These are phyloP conservation scores for Globodera rostochiensis DNA, from an alignment of 1,140 invertebrate genomes.

Conservation along the genomic window DNA sequence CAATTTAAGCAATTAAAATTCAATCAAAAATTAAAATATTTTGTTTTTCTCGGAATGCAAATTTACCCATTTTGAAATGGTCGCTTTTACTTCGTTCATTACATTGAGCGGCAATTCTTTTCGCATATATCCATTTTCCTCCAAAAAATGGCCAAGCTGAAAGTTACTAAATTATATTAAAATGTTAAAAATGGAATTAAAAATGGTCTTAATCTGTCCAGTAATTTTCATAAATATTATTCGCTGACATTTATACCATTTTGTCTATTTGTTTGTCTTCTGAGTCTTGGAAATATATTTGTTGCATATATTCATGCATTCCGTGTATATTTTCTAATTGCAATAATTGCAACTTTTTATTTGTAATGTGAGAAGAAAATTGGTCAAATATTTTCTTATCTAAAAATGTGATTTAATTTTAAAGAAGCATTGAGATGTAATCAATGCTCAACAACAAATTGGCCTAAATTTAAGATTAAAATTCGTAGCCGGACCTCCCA, in stretches of 20 bases:
- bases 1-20: neutral
- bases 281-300: neutral
- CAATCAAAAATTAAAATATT: neutral
- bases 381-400: neutral
- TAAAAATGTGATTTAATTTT: neutral
- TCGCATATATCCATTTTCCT: neutral
- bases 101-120: neutral
- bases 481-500: no score
- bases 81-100: neutral
- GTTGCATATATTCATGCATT: neutral
- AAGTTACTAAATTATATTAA: neutral
- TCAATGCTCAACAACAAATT: no score
- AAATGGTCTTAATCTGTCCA: no score
- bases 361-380: neutral
- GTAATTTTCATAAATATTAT: neutral
- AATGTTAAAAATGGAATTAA: neutral
- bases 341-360: neutral
- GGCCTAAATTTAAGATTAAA: no score
- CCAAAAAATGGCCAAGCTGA: neutral
- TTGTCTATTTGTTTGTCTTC: neutral
- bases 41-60: neutral
- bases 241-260: neutral
- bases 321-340: neutral
- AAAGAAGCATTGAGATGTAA: no score
- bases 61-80: neutral